Conservation (phyloP, 1,140 invertebrate species). For the Meteorus sp. region DNA sequence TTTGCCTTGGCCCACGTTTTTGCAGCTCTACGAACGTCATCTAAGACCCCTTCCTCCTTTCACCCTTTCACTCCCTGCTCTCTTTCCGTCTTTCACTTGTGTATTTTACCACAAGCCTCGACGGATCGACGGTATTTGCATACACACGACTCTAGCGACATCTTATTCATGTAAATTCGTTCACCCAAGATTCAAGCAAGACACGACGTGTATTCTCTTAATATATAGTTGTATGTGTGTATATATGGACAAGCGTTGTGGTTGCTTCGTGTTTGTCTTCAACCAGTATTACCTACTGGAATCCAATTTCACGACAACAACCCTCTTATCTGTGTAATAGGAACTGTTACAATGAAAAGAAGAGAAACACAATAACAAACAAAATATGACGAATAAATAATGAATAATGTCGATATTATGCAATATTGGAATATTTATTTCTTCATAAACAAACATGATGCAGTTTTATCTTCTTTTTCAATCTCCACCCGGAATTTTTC, state of each 20-base stretch:
- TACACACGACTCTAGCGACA: slow-evolving; percentile 17
- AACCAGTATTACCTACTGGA: slow-evolving; percentile 1
- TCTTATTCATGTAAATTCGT: slow-evolving; percentile 27
- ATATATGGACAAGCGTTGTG: slow-evolving; percentile 1
- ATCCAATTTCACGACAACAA: slow-evolving; percentile 1
- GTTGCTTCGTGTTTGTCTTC: slow-evolving; percentile 4
- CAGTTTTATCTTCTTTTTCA: no score
- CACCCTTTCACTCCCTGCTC: no score
- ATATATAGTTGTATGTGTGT: slow-evolving; percentile 24
- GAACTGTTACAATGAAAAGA: no score
- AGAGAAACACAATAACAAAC: neutral
- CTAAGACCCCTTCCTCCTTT: no score
- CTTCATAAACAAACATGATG: no score
- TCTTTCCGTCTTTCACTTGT: neutral
- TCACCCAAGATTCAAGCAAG: neutral
- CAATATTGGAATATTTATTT: no score
- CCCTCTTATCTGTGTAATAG: no score
- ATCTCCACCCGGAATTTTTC: no score
- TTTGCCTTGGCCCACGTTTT: neutral
- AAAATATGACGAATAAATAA: no score
- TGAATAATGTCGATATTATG: no score
- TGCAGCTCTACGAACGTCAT: no score
- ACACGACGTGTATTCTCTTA: slow-evolving; percentile 4
- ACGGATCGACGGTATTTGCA: slow-evolving; percentile 16
- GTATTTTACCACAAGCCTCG: neutral